Percentiles rank a stretch among this genome's conserved stretches.
Conservation (phyloP, 2,888 invertebrate species). For the Hypselothyrea guttata region DNA sequence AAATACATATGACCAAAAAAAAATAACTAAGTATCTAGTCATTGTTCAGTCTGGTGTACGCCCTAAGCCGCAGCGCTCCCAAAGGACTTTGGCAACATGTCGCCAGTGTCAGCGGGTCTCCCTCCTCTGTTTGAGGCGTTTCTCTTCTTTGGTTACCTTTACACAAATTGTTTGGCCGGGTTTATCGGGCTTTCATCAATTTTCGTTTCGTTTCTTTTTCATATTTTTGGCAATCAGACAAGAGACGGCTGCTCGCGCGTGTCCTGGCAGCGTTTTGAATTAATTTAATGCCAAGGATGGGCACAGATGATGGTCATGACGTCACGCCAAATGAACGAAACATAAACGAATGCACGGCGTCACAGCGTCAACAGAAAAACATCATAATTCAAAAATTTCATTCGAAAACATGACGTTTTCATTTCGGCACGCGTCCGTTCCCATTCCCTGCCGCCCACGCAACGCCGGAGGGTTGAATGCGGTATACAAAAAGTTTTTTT, state of each 20-base stretch:
- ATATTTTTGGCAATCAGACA: conserved; percentile 68
- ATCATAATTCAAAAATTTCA: conserved; percentile 78
- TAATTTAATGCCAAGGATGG: conserved; percentile 69
- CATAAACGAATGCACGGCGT: conserved; percentile 26
- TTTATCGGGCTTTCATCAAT: conserved; percentile 64
- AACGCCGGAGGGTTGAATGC: conserved; percentile 33
- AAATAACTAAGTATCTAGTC: conserved; percentile 10
- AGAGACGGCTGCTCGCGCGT: conserved; percentile 60
- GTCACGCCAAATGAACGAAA: conserved; percentile 17
- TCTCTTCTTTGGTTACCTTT: conserved; percentile 46
- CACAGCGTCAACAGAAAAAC: conserved; percentile 56
- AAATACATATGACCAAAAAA: conserved; percentile 39
- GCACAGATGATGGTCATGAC: conserved; percentile 41
- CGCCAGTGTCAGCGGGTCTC: conserved; percentile 21
- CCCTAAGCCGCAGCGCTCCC: conserved; percentile 59
- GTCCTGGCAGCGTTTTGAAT: conserved; percentile 76
- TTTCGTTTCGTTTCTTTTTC: conserved; percentile 44
- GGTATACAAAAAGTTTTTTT: conserved; percentile 29
- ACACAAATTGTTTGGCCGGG: conserved; percentile 14
- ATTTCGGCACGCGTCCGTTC: conserved; percentile 64
- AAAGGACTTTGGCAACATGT: conserved; percentile 58
- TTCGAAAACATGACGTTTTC: conserved; percentile 75
- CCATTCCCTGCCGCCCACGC: not conserved
- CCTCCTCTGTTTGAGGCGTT: conserved; percentile 4
- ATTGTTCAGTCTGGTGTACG: not conserved